Evolutionary conservation across 2,888 invertebrate genomes (phyloP).

Genomic region (Gymnosoma rotundatum): DNA sequence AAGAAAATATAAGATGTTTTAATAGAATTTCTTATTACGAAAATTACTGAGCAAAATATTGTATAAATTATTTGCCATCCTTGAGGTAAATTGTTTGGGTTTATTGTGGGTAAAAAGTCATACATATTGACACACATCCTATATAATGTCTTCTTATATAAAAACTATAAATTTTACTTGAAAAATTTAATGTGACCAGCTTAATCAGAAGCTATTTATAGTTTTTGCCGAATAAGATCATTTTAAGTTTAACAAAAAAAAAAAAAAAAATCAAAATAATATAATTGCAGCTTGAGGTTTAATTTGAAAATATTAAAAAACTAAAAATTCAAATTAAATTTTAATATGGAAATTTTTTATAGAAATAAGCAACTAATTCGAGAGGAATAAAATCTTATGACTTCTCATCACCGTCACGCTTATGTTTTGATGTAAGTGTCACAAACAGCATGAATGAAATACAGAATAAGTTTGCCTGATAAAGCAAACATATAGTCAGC

Average conservation of each 20-base stretch:
- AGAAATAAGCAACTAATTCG: no score
- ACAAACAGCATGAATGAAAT: no score
- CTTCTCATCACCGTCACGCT: no score
- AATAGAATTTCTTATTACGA: conserved; percentile 34
- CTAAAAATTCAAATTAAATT: no score
- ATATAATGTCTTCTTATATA: neutral
- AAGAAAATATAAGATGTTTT: conserved; percentile 11
- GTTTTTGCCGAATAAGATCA: neutral
- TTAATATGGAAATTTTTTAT: no score
- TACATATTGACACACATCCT: conserved; percentile 8
- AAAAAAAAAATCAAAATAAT: neutral
- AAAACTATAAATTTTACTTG: neutral
- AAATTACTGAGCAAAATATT: conserved; percentile 35
- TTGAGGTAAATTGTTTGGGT: neutral
- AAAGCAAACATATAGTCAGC: no score
- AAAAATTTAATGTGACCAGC: conserved; percentile 9
- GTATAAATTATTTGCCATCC: conserved; percentile 16
- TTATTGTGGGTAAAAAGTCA: neutral
- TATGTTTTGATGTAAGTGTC: no score
- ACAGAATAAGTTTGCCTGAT: no score
- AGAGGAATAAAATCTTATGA: no score
- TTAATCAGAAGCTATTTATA: neutral
- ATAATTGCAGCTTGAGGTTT: no score
- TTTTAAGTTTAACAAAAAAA: neutral
- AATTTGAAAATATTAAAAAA: no score